phyloP scores from a whole-genome alignment of 2,113 vertebrate species.

The Hymenochirus boettgeri region DNA sequence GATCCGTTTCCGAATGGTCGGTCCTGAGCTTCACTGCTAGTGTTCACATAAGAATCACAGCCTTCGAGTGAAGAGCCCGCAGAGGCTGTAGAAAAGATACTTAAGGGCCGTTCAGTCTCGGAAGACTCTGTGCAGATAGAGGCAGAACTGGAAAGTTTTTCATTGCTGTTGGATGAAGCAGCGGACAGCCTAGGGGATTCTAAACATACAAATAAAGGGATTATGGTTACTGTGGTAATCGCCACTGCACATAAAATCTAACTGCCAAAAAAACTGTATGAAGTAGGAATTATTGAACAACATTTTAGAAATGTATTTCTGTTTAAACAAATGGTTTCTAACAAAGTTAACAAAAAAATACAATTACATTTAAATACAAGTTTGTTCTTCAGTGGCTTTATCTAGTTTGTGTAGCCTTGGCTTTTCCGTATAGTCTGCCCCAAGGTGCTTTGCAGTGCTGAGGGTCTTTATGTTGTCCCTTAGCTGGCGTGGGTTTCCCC shows the following conservation, averaged over 20 bases:
- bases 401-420: no score
- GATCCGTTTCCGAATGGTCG: slow-evolving; percentile 10
- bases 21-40: neutral
- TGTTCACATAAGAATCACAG: slow-evolving; percentile 64
- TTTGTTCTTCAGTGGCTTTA: no score
- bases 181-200: slow-evolving; percentile 68
- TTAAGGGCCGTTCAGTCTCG: slow-evolving; percentile 68
- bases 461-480: no score
- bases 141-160: slow-evolving; percentile 57
- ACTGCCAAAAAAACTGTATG: no score
- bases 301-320: neutral
- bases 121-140: slow-evolving; percentile 53
- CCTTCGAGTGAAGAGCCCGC: slow-evolving; percentile 65
- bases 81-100: slow-evolving; percentile 66
- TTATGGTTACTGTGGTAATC: no score
- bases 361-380: no score
- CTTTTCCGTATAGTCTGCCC: no score
- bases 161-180: slow-evolving; percentile 62
- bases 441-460: no score
- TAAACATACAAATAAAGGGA: slow-evolving; percentile 46
- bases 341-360: accelerated
- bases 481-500: no score
- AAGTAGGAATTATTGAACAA: no score
- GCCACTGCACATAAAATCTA: no score
- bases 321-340: accelerated